Percentiles rank a stretch among this genome's conserved stretches.
These are phyloP conservation scores for Caretta caretta DNA, from an alignment of 2,113 vertebrate species.

Conservation along the genomic window DNA sequence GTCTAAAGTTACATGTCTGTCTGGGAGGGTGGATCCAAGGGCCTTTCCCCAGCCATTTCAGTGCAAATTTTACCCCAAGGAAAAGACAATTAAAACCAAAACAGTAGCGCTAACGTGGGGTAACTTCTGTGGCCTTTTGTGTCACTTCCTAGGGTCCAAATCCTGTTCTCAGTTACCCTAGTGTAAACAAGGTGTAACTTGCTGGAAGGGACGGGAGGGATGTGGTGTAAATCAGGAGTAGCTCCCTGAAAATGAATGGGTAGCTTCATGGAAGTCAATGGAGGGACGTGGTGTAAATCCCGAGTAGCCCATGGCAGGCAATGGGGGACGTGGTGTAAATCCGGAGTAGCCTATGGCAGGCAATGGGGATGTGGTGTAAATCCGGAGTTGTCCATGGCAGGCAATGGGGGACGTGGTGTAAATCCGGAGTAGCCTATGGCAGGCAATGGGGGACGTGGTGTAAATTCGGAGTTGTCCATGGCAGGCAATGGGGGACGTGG, in stretches of 20 bases:
- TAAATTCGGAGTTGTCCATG: too few relatives aligned
- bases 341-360: too few relatives aligned
- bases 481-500: neutral
- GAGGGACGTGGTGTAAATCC: neutral
- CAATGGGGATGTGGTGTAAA: too few relatives aligned
- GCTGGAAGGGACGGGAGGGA: neutral
- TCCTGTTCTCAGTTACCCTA: neutral
- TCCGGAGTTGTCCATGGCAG: too few relatives aligned
- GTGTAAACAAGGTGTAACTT: neutral
- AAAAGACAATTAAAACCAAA: neutral
- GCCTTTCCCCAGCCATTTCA: neutral
- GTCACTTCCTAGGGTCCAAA: neutral
- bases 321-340: neutral
- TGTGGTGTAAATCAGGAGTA: neutral
- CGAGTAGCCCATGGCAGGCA: neutral
- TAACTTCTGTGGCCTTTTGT: neutral
- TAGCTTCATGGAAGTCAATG: too few relatives aligned
- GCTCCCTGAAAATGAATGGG: neutral
- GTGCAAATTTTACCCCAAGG: neutral
- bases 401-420: neutral
- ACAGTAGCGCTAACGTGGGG: neutral
- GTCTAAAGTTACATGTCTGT: neutral
- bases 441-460: too few relatives aligned
- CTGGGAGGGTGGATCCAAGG: neutral
- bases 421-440: too few relatives aligned